A percentile compares a stretch with the other conserved stretches of the same genome.
These are phyloP conservation scores for Sthenelais limicola DNA, from an alignment of 2,888 invertebrate species.

Conservation along the genomic window DNA sequence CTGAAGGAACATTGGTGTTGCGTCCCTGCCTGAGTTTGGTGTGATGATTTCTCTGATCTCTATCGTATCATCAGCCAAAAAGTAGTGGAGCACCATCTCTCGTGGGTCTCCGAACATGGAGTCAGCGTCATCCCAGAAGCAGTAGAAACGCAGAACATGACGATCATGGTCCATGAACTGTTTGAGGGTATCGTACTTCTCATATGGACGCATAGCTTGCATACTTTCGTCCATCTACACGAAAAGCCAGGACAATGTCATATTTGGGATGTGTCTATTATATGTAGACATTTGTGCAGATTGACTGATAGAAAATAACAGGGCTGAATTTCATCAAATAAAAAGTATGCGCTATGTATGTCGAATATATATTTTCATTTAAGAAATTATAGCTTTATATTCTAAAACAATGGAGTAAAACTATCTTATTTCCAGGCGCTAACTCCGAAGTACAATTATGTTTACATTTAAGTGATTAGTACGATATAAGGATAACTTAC, in stretches of 20 bases:
- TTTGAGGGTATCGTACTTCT: slow-evolving; percentile 77
- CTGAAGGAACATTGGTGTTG: slow-evolving; percentile 82
- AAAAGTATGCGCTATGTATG: too few species aligned
- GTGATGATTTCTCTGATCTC: slow-evolving; percentile 85
- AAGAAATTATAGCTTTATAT: too few species aligned
- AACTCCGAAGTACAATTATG: too few species aligned
- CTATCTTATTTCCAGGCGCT: too few species aligned
- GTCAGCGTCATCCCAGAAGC: slow-evolving; percentile 90
- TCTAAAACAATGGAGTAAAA: too few species aligned
- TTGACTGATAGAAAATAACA: too few species aligned
- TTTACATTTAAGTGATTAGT: too few species aligned
- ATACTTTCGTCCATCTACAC: slow-evolving; percentile 71
- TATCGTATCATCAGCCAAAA: slow-evolving; percentile 89
- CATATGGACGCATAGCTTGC: slow-evolving; percentile 72
- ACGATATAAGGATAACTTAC: slow-evolving; percentile 52
- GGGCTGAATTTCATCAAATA: too few species aligned
- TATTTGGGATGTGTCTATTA: too few species aligned
- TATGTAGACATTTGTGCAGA: too few species aligned
- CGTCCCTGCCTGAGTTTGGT: slow-evolving; percentile 81
- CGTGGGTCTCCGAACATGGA: slow-evolving; percentile 85
- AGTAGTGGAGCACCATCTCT: slow-evolving; percentile 86
- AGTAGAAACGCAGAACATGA: slow-evolving; percentile 82
- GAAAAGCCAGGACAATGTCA: too few species aligned
- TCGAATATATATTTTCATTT: too few species aligned
- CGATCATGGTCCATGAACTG: slow-evolving; percentile 89